Conservation (phyloP, 2,888 invertebrate species). For the Gastracanthus pulcherrimus region DNA sequence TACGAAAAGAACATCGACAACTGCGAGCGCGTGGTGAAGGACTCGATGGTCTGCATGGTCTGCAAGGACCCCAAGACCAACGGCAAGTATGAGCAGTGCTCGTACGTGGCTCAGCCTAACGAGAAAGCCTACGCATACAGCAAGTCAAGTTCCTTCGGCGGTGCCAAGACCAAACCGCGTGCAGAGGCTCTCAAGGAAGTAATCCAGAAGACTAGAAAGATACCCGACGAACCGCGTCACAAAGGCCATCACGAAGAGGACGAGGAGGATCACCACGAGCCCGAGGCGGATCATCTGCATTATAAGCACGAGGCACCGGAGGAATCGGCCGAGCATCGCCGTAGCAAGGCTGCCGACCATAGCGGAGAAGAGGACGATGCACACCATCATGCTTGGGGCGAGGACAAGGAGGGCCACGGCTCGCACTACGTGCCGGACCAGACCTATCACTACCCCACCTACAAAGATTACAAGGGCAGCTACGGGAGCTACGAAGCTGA, state of each 20-base stretch:
- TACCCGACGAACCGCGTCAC: not conserved
- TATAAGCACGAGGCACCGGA: not conserved
- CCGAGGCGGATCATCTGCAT: not conserved
- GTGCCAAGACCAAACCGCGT: slow-evolving; percentile 22
- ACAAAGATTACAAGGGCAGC: slow-evolving; percentile 24
- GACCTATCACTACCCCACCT: slow-evolving; percentile 44
- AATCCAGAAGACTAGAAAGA: slow-evolving; percentile 27
- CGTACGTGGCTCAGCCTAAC: slow-evolving; percentile 86
- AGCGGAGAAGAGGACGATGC: too few relatives aligned
- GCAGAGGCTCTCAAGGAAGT: slow-evolving; percentile 34
- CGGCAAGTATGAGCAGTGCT: slow-evolving; percentile 90
- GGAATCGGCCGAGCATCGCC: not conserved
- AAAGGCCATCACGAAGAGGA: not conserved
- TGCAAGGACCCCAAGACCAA: slow-evolving; percentile 87
- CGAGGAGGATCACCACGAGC: not conserved
- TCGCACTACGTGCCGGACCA: slow-evolving; percentile 40
- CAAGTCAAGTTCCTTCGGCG: slow-evolving; percentile 65
- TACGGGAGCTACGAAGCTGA: slow-evolving; percentile 25
- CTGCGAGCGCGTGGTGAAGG: slow-evolving; percentile 83
- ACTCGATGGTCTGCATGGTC: slow-evolving; percentile 85
- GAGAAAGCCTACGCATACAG: slow-evolving; percentile 79
- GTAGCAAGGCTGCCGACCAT: too few relatives aligned
- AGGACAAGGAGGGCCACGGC: slow-evolving; percentile 38
- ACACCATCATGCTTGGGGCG: not conserved
- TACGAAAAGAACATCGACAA: slow-evolving; percentile 82